Conservation (phyloP, 2,888 invertebrate genomes). For the Zeuzera pyrina region DNA sequence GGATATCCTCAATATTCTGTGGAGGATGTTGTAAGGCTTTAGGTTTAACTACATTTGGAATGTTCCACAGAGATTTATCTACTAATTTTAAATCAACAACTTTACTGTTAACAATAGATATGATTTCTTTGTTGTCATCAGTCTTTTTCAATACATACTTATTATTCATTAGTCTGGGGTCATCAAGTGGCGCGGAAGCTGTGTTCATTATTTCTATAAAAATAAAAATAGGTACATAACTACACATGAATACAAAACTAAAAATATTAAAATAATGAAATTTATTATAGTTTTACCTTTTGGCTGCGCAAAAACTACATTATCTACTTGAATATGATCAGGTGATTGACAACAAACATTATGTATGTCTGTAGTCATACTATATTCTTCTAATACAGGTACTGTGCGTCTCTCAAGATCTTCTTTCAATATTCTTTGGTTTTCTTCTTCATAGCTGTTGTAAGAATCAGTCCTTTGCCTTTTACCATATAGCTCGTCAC, state of each 20-base stretch:
- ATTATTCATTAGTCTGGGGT: constrained; percentile 42
- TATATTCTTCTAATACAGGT: neutral
- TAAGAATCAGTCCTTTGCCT: constrained; percentile 27
- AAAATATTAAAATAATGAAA: constrained; percentile 1
- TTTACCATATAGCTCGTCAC: constrained; percentile 37
- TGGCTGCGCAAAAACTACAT: constrained; percentile 16
- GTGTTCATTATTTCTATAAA: constrained; percentile 46
- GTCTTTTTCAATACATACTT: constrained; percentile 34
- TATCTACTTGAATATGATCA: constrained; percentile 27
- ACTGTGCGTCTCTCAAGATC: no score
- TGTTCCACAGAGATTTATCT: constrained; percentile 29
- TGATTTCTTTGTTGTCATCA: constrained; percentile 24
- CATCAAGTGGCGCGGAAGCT: constrained; percentile 33
- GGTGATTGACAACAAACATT: constrained; percentile 47
- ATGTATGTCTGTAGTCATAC: constrained; percentile 10
- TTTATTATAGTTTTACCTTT: constrained; percentile 32
- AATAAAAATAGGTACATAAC: constrained; percentile 4
- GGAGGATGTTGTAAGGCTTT: constrained; percentile 25
- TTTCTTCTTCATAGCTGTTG: constrained; percentile 15
- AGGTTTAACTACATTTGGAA: constrained; percentile 28
- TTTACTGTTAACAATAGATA: constrained; percentile 28
- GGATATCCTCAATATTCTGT: constrained; percentile 19
- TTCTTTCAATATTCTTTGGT: constrained; percentile 11
- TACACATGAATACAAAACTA: neutral
- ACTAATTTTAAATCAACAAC: constrained; percentile 33